phyloP scores from a whole-genome alignment of 2,113 vertebrate species.

The Esox niger region DNA sequence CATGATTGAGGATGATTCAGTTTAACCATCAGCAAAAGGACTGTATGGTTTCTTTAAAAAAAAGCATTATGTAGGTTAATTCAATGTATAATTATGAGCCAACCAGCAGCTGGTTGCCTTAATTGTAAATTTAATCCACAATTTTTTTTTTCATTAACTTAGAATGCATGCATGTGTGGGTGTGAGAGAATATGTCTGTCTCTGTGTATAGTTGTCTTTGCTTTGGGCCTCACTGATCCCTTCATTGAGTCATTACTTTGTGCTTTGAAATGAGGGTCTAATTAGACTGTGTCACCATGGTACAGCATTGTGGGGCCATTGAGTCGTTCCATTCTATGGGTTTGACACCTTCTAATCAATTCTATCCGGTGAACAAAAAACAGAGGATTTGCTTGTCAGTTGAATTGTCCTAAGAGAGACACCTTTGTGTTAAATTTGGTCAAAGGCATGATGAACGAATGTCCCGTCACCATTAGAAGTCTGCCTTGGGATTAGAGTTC shows the following conservation, averaged over 20 bases:
- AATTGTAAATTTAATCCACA: not conserved
- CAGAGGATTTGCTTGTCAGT: conserved; percentile 31
- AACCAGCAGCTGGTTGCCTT: too few species aligned
- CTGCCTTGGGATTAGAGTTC: conserved; percentile 57
- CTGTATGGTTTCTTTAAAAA: too few species aligned
- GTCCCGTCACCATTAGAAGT: conserved; percentile 33
- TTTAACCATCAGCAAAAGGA: too few species aligned
- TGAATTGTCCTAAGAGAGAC: conserved; percentile 40
- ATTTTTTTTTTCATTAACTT: not conserved
- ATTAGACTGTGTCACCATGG: conserved; percentile 19
- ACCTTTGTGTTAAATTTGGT: conserved; percentile 54
- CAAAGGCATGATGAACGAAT: conserved; percentile 44
- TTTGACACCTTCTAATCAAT: conserved; percentile 46
- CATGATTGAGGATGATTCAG: too few species aligned
- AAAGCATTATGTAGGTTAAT: too few species aligned
- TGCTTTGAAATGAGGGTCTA: conserved; percentile 5
- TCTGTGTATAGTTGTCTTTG: not conserved
- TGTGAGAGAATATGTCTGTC: conserved; percentile 9
- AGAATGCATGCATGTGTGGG: conserved; percentile 6
- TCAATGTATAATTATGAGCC: too few species aligned
- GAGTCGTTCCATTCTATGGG: conserved; percentile 23
- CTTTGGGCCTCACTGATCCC: not conserved
- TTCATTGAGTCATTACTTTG: not conserved
- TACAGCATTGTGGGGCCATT: conserved; percentile 33
- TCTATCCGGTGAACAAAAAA: conserved; percentile 39